Evolutionary conservation across 2,113 vertebrate species (phyloP).

Genomic region (Anarrhichthys ocellatus): DNA sequence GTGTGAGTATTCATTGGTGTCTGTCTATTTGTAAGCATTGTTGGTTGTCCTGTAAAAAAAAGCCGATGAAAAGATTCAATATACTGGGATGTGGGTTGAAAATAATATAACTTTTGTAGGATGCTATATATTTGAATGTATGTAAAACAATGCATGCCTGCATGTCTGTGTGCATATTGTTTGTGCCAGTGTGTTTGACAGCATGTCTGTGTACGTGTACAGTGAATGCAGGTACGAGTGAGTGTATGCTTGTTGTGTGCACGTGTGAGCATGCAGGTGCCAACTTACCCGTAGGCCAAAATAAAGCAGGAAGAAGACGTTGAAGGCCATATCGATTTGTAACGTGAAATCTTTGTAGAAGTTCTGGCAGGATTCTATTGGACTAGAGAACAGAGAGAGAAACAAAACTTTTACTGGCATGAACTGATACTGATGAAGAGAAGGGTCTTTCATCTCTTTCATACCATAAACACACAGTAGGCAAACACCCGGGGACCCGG

Average conservation of each 20-base stretch:
- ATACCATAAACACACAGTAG: not conserved
- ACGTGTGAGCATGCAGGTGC: not conserved
- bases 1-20: conserved; percentile 1
- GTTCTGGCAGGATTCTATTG: conserved; percentile 99
- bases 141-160: not conserved
- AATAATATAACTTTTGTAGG: not conserved
- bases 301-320: conserved; percentile 99
- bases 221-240: not conserved
- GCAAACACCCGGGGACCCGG: not conserved
- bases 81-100: not conserved
- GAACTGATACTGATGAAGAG: not conserved
- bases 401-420: not conserved
- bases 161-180: not conserved
- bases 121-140: not conserved
- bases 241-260: not conserved
- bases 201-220: not conserved
- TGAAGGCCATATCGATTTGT: conserved; percentile 99
- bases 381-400: conserved; percentile 82
- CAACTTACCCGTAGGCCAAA: conserved; percentile 96
- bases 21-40: not conserved
- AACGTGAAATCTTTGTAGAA: conserved; percentile 99
- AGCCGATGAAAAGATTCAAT: not conserved
- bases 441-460: not conserved
- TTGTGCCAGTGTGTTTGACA: not conserved
- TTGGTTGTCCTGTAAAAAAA: conserved; percentile 10